Evolutionary conservation across 2,888 invertebrate genomes (phyloP), one percentile per base, ranked within the genome.

Genomic region (Agrochola circellaris): DNA sequence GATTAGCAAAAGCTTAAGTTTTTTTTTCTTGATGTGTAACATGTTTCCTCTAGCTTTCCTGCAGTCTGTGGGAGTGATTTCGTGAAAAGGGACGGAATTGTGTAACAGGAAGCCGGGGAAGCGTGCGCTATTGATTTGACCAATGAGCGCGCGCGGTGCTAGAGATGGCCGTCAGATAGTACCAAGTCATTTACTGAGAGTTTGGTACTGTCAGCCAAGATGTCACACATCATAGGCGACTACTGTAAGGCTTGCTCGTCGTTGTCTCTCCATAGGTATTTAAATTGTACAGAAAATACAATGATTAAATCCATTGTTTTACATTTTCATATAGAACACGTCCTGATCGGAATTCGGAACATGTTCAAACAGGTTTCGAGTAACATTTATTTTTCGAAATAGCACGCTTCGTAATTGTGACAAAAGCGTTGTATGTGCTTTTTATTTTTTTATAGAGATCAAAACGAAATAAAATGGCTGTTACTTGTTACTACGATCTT

Each of bases 301-400:
- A 51, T 48, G 48, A 81, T 81, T 81, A 81, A 75, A 75, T 71
- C 42, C 68, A 42, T 68, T 81, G 65, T 64, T 75, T 72, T 20
- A 69, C 48, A 76, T 73, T 76, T 70, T 69, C 20, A 70, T 73
- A 81, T 61, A 26, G 9, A 54, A 26, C 72, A 69, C 54, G 85
- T 72, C 23, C 61, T 48, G 26, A 60, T 85, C 54, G 66, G 82
- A 76, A 83, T 85, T 76, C 82, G 61, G 26, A 20, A 62, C 72
- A 76, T 76, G 82, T 81, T 85, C 61, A 62, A 72, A 48, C 45
- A 62, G 61, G 51, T 85, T 60, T 76, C 51, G 65, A 54, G 82
- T 58, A 54, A 75, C 70, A 67, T 81, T 81, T 81, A 84, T 82
- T 68, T 66, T 69, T 70, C 58, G 66, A 81, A 84, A 80, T 56